These are phyloP conservation scores for Pygoscelis adeliae DNA, from an alignment of 2,113 vertebrate species.

Conservation along the genomic window DNA sequence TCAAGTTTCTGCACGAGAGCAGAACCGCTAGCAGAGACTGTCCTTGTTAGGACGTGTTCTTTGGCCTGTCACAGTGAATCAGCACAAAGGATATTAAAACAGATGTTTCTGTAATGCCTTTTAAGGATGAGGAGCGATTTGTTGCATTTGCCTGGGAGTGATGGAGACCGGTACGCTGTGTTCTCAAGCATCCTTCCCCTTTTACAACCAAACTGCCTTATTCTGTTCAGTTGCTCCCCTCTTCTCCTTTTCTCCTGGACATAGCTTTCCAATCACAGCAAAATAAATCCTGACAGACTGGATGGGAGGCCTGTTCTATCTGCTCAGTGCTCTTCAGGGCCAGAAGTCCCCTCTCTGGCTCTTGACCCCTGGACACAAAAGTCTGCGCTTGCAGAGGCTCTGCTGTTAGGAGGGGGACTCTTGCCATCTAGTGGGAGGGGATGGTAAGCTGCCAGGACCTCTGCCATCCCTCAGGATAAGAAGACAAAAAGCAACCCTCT, in stretches of 20 bases:
- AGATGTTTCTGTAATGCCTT: background rate
- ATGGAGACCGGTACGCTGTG: rapidly evolving
- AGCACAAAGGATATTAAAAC: background rate
- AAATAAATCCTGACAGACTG: background rate
- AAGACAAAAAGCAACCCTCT: rapidly evolving
- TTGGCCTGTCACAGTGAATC: background rate
- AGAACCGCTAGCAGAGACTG: background rate
- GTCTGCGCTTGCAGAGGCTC: background rate
- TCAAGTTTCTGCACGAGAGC: background rate
- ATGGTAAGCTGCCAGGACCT: background rate
- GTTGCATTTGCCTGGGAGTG: background rate
- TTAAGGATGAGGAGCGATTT: background rate
- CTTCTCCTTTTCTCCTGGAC: background rate
- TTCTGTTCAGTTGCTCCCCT: background rate
- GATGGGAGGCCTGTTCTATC: background rate
- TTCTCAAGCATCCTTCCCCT: background rate
- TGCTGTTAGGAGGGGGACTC: background rate
- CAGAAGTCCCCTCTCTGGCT: background rate
- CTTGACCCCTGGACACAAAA: background rate
- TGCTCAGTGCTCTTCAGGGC: too few relatives aligned
- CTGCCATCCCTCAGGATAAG: background rate
- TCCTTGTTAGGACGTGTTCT: background rate
- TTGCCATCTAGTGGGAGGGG: conserved; percentile 27
- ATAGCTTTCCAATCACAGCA: background rate
- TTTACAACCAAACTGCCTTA: background rate